phyloP scores from a whole-genome alignment of 2,797 vertebrate genomes.

The Chaetophractus vellerosus region DNA sequence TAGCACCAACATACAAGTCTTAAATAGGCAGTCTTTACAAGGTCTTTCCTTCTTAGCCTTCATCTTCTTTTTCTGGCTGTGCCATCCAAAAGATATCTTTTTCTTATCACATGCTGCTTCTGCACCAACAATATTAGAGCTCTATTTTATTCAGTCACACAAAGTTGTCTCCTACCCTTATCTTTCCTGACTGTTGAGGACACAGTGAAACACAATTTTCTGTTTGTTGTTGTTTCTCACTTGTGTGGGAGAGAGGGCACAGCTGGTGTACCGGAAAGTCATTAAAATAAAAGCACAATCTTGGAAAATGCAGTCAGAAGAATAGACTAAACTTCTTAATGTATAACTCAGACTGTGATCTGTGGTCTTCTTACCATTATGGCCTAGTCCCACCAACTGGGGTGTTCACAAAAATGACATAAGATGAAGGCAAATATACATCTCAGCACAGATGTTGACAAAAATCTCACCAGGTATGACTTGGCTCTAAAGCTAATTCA shows the following conservation, averaged over 20 bases:
- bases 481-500: background rate
- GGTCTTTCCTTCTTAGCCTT: background rate
- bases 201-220: background rate
- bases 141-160: background rate
- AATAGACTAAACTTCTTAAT: slow-evolving; percentile 9
- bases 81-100: background rate
- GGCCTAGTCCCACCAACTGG: background rate
- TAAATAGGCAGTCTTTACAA: background rate
- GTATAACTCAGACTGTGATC: background rate
- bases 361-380: background rate
- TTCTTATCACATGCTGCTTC: background rate
- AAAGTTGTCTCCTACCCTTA: background rate
- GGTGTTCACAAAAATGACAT: background rate
- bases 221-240: background rate
- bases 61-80: background rate
- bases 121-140: background rate
- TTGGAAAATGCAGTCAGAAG: background rate
- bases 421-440: background rate
- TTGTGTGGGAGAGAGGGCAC: background rate
- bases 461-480: background rate
- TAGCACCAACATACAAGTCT: background rate
- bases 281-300: background rate
- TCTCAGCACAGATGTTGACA: slow-evolving; percentile 28
- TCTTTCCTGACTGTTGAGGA: slow-evolving; percentile 2
- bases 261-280: background rate